Evolutionary conservation across 2,113 vertebrate species (phyloP), one percentile per base, ranked within the genome.

Genomic region (Grallaria varia): DNA sequence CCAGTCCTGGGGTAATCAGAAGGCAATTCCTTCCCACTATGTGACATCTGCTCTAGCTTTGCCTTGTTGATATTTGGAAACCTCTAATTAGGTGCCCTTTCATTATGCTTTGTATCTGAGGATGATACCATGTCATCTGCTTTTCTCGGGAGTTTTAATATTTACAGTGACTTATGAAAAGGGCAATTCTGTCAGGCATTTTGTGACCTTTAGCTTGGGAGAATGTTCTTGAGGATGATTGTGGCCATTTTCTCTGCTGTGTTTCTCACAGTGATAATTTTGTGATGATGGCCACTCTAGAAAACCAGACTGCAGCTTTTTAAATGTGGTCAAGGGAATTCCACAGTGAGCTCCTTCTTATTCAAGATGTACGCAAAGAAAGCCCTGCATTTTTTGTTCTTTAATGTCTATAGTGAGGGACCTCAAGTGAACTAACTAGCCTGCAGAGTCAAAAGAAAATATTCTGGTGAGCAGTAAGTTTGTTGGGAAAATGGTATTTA

Each of bases 101-200:
- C 35, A 15, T 89, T 76, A 82, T 33, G 27, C 80, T 60, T 86
- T 71, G 33, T 56, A 10, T 69, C 62, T 30, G 74, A 85, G 42
- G 75, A 66, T 83, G 72, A 63, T 58, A 73, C 35, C 0, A 1
- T 59, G 71, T 42, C 8, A 6, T 87, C 68, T 2, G n/a, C 58
- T 89, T 37, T 91, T 89, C 85, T 97, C 59, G 39, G 47, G 50
- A 40, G 47, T 87, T 83, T 31, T 74, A 39, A 8, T 74, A 55
- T 53, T 91, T 75, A 67, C 73, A 92, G 49, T 84, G 90, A 80
- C 62, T 97, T 90, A 78, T 35, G 56, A 94, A 95, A 97, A 97
- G 90, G 90, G 76, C 87, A 96, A 24, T 30, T 76, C 71, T 85
- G 55, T 82, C 77, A 89, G 64, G 82, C 60, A 40, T 90, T 95